Conservation (phyloP, 2,113 vertebrate genomes). For the Cephalopterus ornatus region DNA sequence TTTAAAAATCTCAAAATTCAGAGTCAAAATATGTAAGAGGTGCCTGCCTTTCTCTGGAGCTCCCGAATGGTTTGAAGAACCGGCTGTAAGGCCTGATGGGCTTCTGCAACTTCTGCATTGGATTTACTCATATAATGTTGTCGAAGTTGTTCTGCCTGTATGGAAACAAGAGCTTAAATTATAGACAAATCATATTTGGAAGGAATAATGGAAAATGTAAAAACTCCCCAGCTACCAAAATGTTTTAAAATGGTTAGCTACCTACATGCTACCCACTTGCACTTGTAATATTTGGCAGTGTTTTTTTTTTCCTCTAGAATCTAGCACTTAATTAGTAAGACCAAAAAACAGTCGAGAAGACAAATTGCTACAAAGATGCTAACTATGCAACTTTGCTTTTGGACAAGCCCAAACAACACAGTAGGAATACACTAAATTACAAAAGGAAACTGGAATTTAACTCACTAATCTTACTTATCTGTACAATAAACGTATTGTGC, state of each 20-base stretch:
- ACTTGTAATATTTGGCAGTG: background rate
- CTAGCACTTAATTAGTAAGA: background rate
- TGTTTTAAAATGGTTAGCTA: background rate
- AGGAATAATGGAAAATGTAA: background rate
- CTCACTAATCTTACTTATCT: background rate
- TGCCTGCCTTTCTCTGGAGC: conserved; percentile 86
- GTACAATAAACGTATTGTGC: background rate
- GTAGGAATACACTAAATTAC: background rate
- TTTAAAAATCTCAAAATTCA: background rate
- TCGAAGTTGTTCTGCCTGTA: conserved; percentile 88
- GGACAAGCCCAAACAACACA: background rate
- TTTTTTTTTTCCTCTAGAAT: background rate
- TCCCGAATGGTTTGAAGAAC: conserved; percentile 89
- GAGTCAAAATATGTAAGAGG: background rate
- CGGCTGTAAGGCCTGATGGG: conserved; percentile 86
- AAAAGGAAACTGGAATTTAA: background rate
- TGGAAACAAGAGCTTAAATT: background rate
- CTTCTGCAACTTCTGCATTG: conserved; percentile 89
- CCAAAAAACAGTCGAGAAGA: background rate
- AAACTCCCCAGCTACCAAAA: background rate
- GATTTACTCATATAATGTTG: conserved; percentile 98
- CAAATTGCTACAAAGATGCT: background rate
- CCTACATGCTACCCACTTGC: background rate
- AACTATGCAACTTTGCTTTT: background rate
- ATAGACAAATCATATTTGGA: background rate